Base-by-base conservation (phyloP, 1,140 invertebrate species). In the Rhizoglyphus robini region DNA sequence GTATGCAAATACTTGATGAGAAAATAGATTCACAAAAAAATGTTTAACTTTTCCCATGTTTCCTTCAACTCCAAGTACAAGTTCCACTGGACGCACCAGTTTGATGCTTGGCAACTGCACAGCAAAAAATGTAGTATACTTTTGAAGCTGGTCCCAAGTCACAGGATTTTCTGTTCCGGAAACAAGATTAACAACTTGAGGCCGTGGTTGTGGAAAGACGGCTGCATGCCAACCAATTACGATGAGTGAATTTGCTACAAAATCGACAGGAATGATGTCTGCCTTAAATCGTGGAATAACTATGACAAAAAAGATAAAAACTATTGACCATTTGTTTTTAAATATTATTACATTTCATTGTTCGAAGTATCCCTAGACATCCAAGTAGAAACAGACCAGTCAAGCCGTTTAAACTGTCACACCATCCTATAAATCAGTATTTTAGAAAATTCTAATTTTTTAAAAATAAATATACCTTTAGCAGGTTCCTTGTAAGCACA, bases 351-450 rank as follows among this genome's bases (percentile, higher is more conserved):
- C 90, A 78, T 0, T 88, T 87, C 59, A 96, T 78, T 68, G 89
- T 82, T 57, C 90, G 81, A 1, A 96, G 79, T 4, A 96, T 81
- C 13, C 93, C 92, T 79, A 85, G 88, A 36, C 88, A 83, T 18
- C 88, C 90, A 27, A 91, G 92, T 82, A 95, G 88, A 4, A 95
- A 81, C 71, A 97, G 87, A 23, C 95, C 94, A 78, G 91, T 90
- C 0, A 93, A 90, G 23, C 95, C 94, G 76, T 97, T 97, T 77
- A 93, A 90, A 38, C 92, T 96, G 69, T 88, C 87, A 5, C 92
- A 95, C 94, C 94, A 98, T n/a, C n/a, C n/a, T n/a, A n/a, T n/a
- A n/a, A n/a, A n/a, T n/a, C n/a, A n/a, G n/a, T n/a, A n/a, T n/a
- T n/a, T n/a, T n/a, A n/a, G n/a, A n/a, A n/a, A n/a, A n/a, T n/a